These are phyloP conservation scores for Tinamus major DNA, from an alignment of 2,797 vertebrate species.

Conservation along the genomic window DNA sequence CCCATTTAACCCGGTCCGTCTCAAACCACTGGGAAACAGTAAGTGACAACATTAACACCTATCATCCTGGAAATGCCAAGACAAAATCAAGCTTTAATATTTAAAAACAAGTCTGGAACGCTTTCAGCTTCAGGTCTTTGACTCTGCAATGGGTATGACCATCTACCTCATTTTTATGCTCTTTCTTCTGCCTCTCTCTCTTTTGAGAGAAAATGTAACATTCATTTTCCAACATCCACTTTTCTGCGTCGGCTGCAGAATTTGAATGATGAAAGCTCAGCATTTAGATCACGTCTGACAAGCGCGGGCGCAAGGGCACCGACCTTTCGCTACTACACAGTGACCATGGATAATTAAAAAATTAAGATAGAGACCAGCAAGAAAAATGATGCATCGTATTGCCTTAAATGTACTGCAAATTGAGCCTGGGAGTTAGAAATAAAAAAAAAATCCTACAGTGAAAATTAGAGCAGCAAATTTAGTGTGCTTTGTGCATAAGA, in stretches of 20 bases:
- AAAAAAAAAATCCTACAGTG: not conserved
- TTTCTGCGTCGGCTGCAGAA: not conserved
- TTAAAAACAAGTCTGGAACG: not conserved
- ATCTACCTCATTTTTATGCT: not conserved
- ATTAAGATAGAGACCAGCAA: not conserved
- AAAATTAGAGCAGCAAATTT: not conserved
- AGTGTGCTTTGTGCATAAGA: not conserved
- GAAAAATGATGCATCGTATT: not conserved
- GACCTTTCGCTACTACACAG: not conserved
- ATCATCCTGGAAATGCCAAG: not conserved
- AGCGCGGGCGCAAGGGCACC: not conserved
- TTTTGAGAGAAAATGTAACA: not conserved
- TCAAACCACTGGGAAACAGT: not conserved
- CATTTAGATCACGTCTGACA: not conserved
- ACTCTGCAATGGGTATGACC: not conserved
- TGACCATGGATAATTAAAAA: not conserved
- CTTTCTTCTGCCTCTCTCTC: not conserved
- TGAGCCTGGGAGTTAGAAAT: not conserved
- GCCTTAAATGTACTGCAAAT: rapidly evolving
- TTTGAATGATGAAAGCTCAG: not conserved
- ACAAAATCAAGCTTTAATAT: not conserved
- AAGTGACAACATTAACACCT: not conserved
- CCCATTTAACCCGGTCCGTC: not conserved
- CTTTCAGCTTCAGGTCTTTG: not conserved
- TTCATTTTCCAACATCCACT: not conserved